Evolutionary conservation across 2,888 invertebrate species (phyloP), one percentile per base, ranked within the genome.

Genomic region (Ceramica pisi): DNA sequence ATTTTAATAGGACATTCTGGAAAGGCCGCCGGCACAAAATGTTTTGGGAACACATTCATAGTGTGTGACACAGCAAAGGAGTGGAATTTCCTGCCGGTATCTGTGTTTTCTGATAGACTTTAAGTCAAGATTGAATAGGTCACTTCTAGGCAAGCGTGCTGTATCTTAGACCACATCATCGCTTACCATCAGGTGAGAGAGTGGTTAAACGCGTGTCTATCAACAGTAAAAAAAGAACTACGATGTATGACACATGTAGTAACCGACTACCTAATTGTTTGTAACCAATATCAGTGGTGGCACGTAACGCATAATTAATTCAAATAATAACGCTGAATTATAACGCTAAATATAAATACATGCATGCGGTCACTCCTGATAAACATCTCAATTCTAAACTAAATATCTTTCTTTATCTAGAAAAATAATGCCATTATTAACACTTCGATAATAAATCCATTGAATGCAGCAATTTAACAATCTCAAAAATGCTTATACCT

Each of bases 401-500:
- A 67, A 31, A 46, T n/a, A n/a, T n/a, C n/a, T n/a, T n/a, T 4
- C 26, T 63, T 63, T 53, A 7, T 56, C 51, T 44, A 46, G 10
- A 16, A 46, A 16, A 12, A 48, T 19, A 72, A 78, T 56, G n/a
- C 51, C 26, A 38, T 12, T 62, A 38, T 44, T 59, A 16, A 48
- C 53, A 10, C 59, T 51, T 59, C 46, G 14, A 61, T 48, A 67
- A 69, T 68, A 69, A 69, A 68, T 53, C 64, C 23, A 71, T 65
- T 67, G 21, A 71, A 64, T 46, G 44, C 44, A 63, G 55, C 61
- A 57, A 80, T 68, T 60, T 65, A 71, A 71, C 56, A 71, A 67
- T 61, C 57, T 68, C 51, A 80, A 69, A 71, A 81, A 75, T 80
- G 69, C 71, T 67, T 71, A 80, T 67, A 81, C n/a, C n/a, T n/a